phyloP scores from a whole-genome alignment of 2,888 invertebrate genomes.

The Mylabris sibirica region DNA sequence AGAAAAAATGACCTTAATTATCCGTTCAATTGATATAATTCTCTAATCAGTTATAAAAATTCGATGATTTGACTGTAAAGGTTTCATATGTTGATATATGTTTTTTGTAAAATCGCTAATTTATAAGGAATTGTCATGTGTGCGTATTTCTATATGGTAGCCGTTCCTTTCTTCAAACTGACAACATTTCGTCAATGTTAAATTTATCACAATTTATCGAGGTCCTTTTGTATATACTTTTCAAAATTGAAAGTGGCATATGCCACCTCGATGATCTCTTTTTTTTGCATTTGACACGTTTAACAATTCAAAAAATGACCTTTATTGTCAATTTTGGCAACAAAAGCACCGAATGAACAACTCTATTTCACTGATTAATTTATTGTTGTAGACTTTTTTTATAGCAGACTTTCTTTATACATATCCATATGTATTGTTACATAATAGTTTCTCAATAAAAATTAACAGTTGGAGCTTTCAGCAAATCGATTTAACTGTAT shows the following conservation, averaged over 20 bases:
- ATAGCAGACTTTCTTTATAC: no score
- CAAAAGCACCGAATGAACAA: not conserved
- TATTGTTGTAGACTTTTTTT: not conserved
- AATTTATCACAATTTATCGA: not conserved
- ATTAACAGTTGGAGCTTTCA: no score
- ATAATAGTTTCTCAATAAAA: no score
- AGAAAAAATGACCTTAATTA: conserved; percentile 5
- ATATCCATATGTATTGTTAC: no score
- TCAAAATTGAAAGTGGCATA: not conserved
- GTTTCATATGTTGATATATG: not conserved
- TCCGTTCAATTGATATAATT: no score
- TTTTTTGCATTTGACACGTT: not conserved
- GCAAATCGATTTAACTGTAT: no score
- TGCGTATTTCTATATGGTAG: not conserved
- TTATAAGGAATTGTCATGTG: not conserved
- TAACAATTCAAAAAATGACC: not conserved
- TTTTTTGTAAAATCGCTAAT: not conserved
- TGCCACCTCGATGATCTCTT: not conserved
- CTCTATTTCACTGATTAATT: not conserved
- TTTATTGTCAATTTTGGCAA: not conserved
- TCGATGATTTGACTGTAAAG: not conserved
- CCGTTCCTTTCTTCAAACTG: not conserved
- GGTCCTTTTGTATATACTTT: not conserved
- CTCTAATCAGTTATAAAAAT: no score
- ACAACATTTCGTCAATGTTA: not conserved